These are phyloP conservation scores for Leucophora obtusa DNA, from an alignment of 2,888 invertebrate species.

Conservation along the genomic window DNA sequence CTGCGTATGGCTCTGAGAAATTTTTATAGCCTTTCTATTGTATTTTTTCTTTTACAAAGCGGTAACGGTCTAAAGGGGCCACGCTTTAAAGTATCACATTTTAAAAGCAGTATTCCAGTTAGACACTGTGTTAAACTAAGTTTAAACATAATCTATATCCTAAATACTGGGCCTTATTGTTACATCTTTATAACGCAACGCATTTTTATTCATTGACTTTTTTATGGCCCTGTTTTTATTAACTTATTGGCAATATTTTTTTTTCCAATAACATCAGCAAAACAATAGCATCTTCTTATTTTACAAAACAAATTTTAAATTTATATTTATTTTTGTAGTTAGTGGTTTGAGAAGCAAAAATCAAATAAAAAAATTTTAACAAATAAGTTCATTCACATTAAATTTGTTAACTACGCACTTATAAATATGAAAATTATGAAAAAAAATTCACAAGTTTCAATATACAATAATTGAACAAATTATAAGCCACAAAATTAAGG, in stretches of 20 bases:
- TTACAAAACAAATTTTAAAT: not conserved
- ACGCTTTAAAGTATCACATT: too few species aligned
- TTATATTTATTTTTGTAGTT: conserved; percentile 43
- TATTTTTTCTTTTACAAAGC: too few species aligned
- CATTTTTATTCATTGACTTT: not conserved
- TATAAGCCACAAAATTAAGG: conserved; percentile 16
- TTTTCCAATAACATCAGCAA: not conserved
- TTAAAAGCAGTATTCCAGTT: too few species aligned
- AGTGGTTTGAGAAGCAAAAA: conserved; percentile 2
- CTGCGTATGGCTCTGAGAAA: too few species aligned
- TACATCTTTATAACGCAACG: too few species aligned
- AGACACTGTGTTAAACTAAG: too few species aligned
- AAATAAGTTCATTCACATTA: conserved; percentile 43
- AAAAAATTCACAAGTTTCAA: conserved; percentile 13
- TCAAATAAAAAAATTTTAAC: not conserved
- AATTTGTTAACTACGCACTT: not conserved
- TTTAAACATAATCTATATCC: too few species aligned
- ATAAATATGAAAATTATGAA: not conserved
- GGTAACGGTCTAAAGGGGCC: too few species aligned
- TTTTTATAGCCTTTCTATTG: too few species aligned
- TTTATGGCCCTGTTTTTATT: not conserved
- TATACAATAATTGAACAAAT: conserved; percentile 26
- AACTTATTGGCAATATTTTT: not conserved
- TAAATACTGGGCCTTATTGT: too few species aligned
- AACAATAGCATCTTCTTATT: not conserved